Percentiles rank a stretch among this genome's conserved stretches.
Conservation (phyloP, 2,113 vertebrate genomes). For the Ptilonorhynchus violaceus region DNA sequence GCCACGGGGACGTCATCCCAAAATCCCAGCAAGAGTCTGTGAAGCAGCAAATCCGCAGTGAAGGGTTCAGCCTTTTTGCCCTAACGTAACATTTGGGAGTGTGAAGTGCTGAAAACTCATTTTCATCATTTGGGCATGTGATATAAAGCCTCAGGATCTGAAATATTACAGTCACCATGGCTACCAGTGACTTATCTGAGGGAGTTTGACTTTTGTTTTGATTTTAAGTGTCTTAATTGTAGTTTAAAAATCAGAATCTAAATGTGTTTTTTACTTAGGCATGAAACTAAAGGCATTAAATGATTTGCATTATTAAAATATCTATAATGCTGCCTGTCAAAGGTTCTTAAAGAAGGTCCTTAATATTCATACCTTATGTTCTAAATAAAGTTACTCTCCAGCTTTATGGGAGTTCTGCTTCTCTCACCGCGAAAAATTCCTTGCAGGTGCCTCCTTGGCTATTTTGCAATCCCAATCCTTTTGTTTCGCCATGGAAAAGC, state of each 20-base stretch:
- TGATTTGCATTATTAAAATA: slow-evolving; percentile 57
- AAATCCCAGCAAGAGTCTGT: background rate
- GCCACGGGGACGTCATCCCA: rapidly evolving
- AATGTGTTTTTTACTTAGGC: slow-evolving; percentile 20
- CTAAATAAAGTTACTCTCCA: slow-evolving; percentile 11
- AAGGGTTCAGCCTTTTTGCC: background rate
- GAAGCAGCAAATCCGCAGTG: background rate
- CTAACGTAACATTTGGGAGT: background rate
- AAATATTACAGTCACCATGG: slow-evolving; percentile 65
- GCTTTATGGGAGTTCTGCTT: slow-evolving; percentile 1
- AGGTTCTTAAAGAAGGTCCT: background rate
- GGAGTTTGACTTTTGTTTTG: slow-evolving; percentile 66
- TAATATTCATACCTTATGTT: background rate
- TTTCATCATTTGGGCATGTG: slow-evolving; percentile 52
- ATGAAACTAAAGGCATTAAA: slow-evolving; percentile 56
- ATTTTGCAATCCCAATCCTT: background rate
- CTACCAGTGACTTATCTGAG: slow-evolving; percentile 66
- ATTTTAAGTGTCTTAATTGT: slow-evolving; percentile 66
- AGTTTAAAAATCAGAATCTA: slow-evolving; percentile 52
- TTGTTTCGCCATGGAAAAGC: background rate
- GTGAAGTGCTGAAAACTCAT: slow-evolving; percentile 37
- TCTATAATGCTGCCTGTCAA: slow-evolving; percentile 28
- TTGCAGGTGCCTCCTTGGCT: background rate
- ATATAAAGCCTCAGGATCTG: slow-evolving; percentile 27
- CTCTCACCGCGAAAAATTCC: background rate